Evolutionary conservation across 2,888 invertebrate species (phyloP).

Genomic region (Poecilus cupreus): DNA sequence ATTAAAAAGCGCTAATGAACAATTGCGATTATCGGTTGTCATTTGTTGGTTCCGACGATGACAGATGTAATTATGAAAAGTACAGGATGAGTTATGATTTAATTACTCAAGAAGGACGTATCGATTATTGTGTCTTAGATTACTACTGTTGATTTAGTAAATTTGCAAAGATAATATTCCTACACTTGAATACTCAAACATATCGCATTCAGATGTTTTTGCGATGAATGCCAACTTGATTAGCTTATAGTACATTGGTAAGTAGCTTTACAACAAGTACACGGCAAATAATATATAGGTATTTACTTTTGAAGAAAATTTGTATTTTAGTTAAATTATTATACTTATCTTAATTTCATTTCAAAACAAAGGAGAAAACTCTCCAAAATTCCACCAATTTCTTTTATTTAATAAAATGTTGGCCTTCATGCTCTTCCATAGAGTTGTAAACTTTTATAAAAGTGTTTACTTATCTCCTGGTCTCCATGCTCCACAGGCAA

Average conservation of each 20-base stretch:
- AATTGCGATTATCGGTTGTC: conserved; percentile 20
- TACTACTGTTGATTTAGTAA: neutral
- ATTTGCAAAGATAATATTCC: neutral
- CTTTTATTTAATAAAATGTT: neutral
- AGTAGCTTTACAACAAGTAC: too few relatives aligned
- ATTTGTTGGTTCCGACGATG: conserved; percentile 20
- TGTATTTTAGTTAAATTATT: too few relatives aligned
- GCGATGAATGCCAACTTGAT: neutral
- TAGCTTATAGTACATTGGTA: too few relatives aligned
- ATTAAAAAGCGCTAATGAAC: conserved; percentile 41
- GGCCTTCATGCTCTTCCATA: neutral
- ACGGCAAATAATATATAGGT: too few relatives aligned
- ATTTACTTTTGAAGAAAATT: too few relatives aligned
- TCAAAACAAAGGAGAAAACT: too few relatives aligned
- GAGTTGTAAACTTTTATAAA: neutral
- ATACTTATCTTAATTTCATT: too few relatives aligned
- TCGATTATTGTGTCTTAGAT: conserved; percentile 5
- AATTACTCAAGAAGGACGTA: conserved; percentile 32
- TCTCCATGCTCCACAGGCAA: neutral
- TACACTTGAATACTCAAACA: neutral
- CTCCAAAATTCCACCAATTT: too few relatives aligned
- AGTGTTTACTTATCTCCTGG: neutral
- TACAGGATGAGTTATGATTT: conserved; percentile 27
- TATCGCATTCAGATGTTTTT: neutral
- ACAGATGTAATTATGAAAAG: conserved; percentile 46